phyloP scores from a whole-genome alignment of 1,140 invertebrate genomes.

The Drosophila nannoptera region DNA sequence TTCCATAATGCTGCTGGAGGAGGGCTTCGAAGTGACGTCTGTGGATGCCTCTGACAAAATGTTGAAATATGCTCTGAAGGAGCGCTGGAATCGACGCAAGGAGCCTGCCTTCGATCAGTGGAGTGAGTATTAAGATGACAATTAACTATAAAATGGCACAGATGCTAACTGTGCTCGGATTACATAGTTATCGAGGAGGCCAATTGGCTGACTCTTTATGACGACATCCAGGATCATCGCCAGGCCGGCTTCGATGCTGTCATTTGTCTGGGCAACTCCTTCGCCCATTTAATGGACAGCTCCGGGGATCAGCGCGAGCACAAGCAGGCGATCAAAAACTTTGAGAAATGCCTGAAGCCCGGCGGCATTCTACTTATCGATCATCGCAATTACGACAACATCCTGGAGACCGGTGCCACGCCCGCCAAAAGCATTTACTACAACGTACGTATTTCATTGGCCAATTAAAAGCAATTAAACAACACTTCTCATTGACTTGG shows the following conservation, averaged over 20 bases:
- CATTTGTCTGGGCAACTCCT: slow-evolving; percentile 93
- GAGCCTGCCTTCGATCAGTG: slow-evolving; percentile 89
- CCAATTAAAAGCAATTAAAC: slow-evolving; percentile 63
- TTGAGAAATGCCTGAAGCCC: slow-evolving; percentile 88
- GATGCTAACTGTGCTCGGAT: slow-evolving; percentile 12
- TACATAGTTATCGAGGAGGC: slow-evolving; percentile 88
- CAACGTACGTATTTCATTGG: slow-evolving; percentile 83
- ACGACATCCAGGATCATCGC: slow-evolving; percentile 83
- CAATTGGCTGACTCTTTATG: slow-evolving; percentile 87
- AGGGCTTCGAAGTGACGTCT: slow-evolving; percentile 91
- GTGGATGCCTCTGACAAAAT: slow-evolving; percentile 95
- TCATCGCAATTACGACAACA: slow-evolving; percentile 92
- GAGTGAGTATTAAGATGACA: slow-evolving; percentile 82
- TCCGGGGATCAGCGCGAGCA: slow-evolving; percentile 88
- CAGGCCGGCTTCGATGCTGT: slow-evolving; percentile 87
- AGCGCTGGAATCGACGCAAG: slow-evolving; percentile 89
- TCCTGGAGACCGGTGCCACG: slow-evolving; percentile 86
- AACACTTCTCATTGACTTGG: slow-evolving; percentile 32
- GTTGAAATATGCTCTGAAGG: slow-evolving; percentile 92
- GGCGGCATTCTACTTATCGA: slow-evolving; percentile 92
- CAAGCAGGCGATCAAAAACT: slow-evolving; percentile 87
- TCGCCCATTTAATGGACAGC: slow-evolving; percentile 90
- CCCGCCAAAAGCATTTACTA: slow-evolving; percentile 92
- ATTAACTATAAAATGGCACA: too few relatives aligned
- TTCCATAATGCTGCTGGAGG: slow-evolving; percentile 91